Conservation (phyloP, 2,113 vertebrate genomes). For the Tetrao urogallus region DNA sequence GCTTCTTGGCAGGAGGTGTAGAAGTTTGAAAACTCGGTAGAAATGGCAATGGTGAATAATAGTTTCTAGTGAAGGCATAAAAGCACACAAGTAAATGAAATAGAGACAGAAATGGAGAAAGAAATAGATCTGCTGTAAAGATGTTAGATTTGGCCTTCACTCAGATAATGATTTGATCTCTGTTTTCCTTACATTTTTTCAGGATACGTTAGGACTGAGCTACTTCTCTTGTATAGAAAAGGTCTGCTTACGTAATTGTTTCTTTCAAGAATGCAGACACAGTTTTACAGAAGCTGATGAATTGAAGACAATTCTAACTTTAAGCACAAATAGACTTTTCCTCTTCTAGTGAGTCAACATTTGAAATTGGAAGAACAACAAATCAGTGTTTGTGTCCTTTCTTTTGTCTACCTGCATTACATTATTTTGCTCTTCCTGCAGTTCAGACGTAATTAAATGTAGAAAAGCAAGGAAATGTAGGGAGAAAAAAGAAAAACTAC, state of each 20-base stretch:
- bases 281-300: slow-evolving; percentile 12
- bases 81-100: slow-evolving; percentile 61
- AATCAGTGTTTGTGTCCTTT: neutral
- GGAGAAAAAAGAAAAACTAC: neutral
- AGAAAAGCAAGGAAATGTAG: neutral
- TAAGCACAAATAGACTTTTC: neutral
- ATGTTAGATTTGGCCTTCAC: slow-evolving; percentile 57
- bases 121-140: slow-evolving; percentile 42
- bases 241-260: neutral
- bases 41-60: slow-evolving; percentile 14
- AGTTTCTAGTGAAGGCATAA: slow-evolving; percentile 59
- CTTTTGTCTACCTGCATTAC: neutral
- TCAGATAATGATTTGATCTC: slow-evolving; percentile 20
- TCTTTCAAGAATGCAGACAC: neutral
- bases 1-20: slow-evolving; percentile 20
- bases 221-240: slow-evolving; percentile 5
- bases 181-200: slow-evolving; percentile 38
- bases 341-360: neutral
- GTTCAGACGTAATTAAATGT: neutral
- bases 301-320: slow-evolving; percentile 17
- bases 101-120: slow-evolving; percentile 28
- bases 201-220: slow-evolving; percentile 9
- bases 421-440: slow-evolving; percentile 10
- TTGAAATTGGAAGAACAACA: slow-evolving; percentile 13
- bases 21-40: slow-evolving; percentile 50